Base-by-base conservation (phyloP, 1,140 invertebrate genomes). In the Caerostris darwini region DNA sequence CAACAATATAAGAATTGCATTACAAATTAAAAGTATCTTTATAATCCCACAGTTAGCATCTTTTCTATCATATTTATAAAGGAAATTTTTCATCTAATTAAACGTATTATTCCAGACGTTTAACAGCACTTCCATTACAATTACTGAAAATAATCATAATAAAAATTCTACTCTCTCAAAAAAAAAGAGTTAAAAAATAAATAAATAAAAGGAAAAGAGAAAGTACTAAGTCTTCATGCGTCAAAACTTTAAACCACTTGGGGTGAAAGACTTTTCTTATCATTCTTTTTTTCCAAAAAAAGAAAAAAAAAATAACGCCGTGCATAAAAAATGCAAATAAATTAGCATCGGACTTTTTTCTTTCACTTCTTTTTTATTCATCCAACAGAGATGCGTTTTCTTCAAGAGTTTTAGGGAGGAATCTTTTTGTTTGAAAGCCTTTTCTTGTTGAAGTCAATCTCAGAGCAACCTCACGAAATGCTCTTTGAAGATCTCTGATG, bases 371-470 rank as follows among this genome's bases (percentile, higher is more conserved):
- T 34, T 3, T 54, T 10, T 83, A n/a, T n/a, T n/a, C n/a, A n/a
- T 83, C 5, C 53, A 10, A 17, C 53, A 57, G 81, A 71, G 19
- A 71, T 34, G 67, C 19, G 6, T 19, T 34, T 67, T 67, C 17
- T 56, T 19, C 53, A 83, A 83, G 34, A 83, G 54, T 83, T 34
- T 83, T 83, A 83, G 54, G 53, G 81, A 10, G n/a, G 56, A 17
- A n/a, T 56, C n/a, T 83, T 83, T 83, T 83, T 83, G 81, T 83
- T 83, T 83, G 54, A 83, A 83, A 83, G 81, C 81, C 54, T 83
- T 83, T 83, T 83, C 54, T 83, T 83, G 81, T 83, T 83, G 81
- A 83, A 83, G 81, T 83, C 81, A 83, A 57, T 83, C 81, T 83
- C 54, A 6, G n/a, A 17, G 81, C 53, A 83, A 83, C 53, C 56